Evolutionary conservation across 2,797 vertebrate genomes (phyloP), one percentile per base, ranked within the genome.

Genomic region (Ibycter americanus): DNA sequence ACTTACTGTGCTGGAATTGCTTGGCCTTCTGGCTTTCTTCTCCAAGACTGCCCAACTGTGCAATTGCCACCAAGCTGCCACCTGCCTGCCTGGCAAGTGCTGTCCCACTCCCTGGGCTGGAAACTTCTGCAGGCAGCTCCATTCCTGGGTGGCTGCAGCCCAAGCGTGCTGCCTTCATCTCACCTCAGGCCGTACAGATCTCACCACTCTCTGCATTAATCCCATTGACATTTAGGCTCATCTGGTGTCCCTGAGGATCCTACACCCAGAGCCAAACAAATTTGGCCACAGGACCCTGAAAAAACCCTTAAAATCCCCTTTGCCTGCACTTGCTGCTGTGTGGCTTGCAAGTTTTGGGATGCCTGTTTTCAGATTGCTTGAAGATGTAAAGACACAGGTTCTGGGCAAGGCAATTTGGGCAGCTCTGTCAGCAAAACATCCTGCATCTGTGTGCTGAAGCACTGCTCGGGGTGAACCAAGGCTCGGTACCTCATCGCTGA

Each of bases 31-130:
- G 61, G 54, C 55, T 90, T 83, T 66, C 78, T 89, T n/a, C 68
- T 88, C 68, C 67, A 38, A 89, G 92, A 67, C 78, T 94, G 78
- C 47, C 81, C 87, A 83, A 88, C 72, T 83, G 72, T 91, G 79
- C 72, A 12, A 27, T 52, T 52, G 44, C 49, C 84, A 85, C 85
- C 46, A 51, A 89, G 81, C 38, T 83, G 79, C 67, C 84, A 86
- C 87, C 92, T 94, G 87, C 83, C 76, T 74, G 66, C 66, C 76
- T 92, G 83, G 56, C 83, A 88, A 23, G 5, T 0, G 1, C 52
- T 65, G n/a, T 13, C 19, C n/a, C 19, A 1, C 4, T 70, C 61
- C 12, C 40, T 1, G 3, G 13, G 55, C 47, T 77, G 31, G 1
- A 73, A 47, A 34, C 17, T 38, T 9, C 66, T 42, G 31, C 38